Evolutionary conservation across 2,113 vertebrate genomes (phyloP).

Genomic region (Mus musculus): GRCm39 chr17:54262001-54262500

Average conservation of each 20-base stretch:
- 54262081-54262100: constrained; percentile 85
- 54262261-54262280: not conserved
- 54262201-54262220: not conserved
- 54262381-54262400: not conserved
- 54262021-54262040: constrained; percentile 90
- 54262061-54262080: constrained; percentile 87
- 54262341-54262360: not conserved
- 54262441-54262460: too few relatives aligned
- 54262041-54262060: constrained; percentile 90
- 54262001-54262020: constrained; percentile 82
- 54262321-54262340: not conserved
- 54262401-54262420: too few relatives aligned
- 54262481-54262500: too few relatives aligned
- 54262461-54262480: too few relatives aligned
- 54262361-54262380: not conserved
- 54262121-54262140: constrained; percentile 91
- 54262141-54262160: constrained; percentile 95
- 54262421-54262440: too few relatives aligned
- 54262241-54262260: not conserved
- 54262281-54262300: not conserved
- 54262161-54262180: constrained; percentile 93
- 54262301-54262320: not conserved
- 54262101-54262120: constrained; percentile 91
- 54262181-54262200: constrained; percentile 93
- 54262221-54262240: not conserved